phyloP scores from a whole-genome alignment of 2,113 vertebrate genomes.

The Aptenodytes patagonicus region DNA sequence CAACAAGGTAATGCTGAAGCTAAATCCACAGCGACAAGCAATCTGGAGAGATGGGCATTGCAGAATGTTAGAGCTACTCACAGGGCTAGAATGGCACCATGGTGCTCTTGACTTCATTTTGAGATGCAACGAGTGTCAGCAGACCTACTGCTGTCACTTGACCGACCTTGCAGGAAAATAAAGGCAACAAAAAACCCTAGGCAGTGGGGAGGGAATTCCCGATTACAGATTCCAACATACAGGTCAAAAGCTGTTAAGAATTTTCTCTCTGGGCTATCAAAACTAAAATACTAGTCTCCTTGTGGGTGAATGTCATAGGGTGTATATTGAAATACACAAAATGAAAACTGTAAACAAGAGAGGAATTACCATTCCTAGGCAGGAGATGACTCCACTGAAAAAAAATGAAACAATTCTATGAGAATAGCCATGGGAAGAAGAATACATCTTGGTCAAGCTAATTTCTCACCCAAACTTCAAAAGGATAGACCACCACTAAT shows the following conservation, averaged over 20 bases:
- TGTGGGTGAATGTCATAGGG: background rate
- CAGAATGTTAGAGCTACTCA: background rate
- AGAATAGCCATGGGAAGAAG: background rate
- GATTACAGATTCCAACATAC: background rate
- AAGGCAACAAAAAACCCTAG: background rate
- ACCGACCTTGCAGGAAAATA: background rate
- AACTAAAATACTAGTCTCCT: background rate
- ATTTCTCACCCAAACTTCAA: background rate
- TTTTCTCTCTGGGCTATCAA: background rate
- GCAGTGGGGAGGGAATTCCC: background rate
- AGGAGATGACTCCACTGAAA: background rate
- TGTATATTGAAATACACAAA: background rate
- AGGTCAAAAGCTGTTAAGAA: background rate
- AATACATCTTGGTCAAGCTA: background rate
- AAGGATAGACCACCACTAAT: background rate
- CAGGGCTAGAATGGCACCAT: background rate
- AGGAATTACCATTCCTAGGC: background rate
- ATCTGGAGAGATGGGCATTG: background rate
- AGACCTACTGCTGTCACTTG: background rate
- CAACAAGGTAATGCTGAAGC: background rate
- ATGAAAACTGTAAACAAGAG: background rate
- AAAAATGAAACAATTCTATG: background rate
- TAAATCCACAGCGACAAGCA: slow-evolving; percentile 15
- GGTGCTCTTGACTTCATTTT: background rate
- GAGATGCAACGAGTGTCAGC: background rate